Conservation (phyloP, 2,888 invertebrate species). For the Patella caerulea region DNA sequence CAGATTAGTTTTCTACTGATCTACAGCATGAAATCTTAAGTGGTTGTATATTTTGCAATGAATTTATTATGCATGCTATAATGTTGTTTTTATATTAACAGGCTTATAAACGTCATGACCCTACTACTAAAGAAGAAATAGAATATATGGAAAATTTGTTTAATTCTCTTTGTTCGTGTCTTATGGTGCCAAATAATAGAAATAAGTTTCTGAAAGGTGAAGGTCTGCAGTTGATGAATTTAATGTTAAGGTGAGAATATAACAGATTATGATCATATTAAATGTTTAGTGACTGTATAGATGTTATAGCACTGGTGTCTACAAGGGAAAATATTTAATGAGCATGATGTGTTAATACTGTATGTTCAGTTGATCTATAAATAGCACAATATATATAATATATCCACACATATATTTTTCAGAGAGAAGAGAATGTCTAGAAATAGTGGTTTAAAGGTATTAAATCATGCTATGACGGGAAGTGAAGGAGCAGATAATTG, state of each 20-base stretch:
- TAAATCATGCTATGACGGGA: slow-evolving; percentile 97
- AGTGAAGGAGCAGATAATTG: slow-evolving; percentile 91
- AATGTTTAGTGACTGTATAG: not conserved
- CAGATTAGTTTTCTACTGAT: too few species aligned
- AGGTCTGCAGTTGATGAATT: slow-evolving; percentile 98
- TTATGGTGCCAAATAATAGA: slow-evolving; percentile 86
- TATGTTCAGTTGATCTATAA: not conserved
- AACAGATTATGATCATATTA: too few species aligned
- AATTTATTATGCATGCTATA: not conserved
- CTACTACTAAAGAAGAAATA: slow-evolving; percentile 90
- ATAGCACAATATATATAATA: not conserved
- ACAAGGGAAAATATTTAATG: too few species aligned
- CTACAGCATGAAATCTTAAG: too few species aligned
- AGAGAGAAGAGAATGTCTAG: slow-evolving; percentile 90
- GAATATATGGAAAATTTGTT: slow-evolving; percentile 99
- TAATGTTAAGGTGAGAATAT: slow-evolving; percentile 85
- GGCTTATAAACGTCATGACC: slow-evolving; percentile 96
- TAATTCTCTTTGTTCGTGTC: slow-evolving; percentile 92
- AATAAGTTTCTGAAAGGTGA: slow-evolving; percentile 95
- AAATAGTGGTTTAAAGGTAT: slow-evolving; percentile 94
- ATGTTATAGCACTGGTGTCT: too few species aligned
- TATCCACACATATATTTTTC: slow-evolving; percentile 22
- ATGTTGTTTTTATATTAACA: slow-evolving; percentile 61
- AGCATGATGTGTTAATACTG: too few species aligned
- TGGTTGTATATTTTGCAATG: not conserved